Base-by-base conservation (phyloP, 2,797 vertebrate species). In the Clarias platycephalus region DNA sequence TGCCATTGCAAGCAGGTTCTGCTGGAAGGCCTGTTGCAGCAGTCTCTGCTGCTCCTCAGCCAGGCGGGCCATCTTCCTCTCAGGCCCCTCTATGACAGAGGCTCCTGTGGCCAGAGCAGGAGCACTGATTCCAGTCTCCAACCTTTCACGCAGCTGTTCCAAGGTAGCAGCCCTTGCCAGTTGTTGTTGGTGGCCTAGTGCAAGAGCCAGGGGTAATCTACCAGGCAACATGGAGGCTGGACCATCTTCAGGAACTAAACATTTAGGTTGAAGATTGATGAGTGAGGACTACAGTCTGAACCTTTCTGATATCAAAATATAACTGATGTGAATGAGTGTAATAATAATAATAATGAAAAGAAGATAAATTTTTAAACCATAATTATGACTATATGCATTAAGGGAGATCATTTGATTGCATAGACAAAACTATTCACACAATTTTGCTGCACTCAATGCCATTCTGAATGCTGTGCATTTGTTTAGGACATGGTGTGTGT, bases 21-120 rank as follows among this genome's bases (percentile, higher is more conserved):
- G 97, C 87, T 99, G 98, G 60, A 99, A 93, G 3, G 97, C 96
- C 92, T 99, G 98, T 90, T 99, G 98, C 87, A 98, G 95, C 9
- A 99, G 93, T 76, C 97, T 95, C 91, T 99, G 97, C 89, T 99
- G 97, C 88, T 99, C 96, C 91, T 97, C 97, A 0, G 96, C 95
- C 90, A 97, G 90, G 22, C 95, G 91, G 0, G 96, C 91, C 40
- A 92, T 93, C 83, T 97, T 97, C 92, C 97, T 98, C 91, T 99
- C 97, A 0, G 96, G 95, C 0, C 95, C 95, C 16, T 98, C 97
- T 85, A 53, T 58, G 76, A 6, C 79, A 87, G 55, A 75, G 83
- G 20, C 77, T 16, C 74, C 84, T 0, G 81, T 37, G 40, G 74
- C 88, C 74, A 87, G 34, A 22, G 49, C 70, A 12, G 81, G 86